Percentiles rank a stretch among this genome's conserved stretches.
phyloP scores from a whole-genome alignment of 2,113 vertebrate species.

The Noturus placidus region DNA sequence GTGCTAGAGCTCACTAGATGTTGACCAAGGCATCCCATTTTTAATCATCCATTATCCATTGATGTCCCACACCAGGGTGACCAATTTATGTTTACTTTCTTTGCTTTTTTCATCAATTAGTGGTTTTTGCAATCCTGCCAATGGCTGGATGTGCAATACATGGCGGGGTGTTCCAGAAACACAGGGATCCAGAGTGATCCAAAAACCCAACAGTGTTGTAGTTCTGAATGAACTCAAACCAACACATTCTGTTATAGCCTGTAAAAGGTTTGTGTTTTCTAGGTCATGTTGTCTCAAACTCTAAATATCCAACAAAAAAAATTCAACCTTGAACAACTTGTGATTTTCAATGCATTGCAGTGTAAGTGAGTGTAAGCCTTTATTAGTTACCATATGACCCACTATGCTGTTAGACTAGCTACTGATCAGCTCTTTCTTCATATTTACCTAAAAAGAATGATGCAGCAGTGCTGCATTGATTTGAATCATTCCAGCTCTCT shows the following conservation, averaged over 20 bases:
- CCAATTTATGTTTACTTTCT: slow-evolving; percentile 51
- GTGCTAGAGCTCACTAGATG: slow-evolving; percentile 60
- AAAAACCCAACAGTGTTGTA: not conserved
- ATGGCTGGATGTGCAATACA: not conserved
- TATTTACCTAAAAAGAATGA: not conserved
- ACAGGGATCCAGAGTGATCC: not conserved
- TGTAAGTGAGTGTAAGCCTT: not conserved
- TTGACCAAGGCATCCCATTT: slow-evolving; percentile 55
- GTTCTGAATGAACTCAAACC: not conserved
- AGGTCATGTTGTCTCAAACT: not conserved
- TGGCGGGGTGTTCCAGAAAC: not conserved
- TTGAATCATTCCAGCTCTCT: not conserved
- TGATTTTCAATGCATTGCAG: not conserved
- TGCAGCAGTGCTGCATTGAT: not conserved
- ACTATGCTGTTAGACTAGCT: not conserved
- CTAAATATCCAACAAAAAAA: not conserved
- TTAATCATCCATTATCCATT: slow-evolving; percentile 69
- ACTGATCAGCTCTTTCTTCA: not conserved
- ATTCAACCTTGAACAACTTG: not conserved
- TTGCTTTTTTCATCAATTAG: not conserved
- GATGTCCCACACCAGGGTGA: slow-evolving; percentile 61
- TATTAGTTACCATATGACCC: not conserved
- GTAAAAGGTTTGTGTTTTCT: not conserved
- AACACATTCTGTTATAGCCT: not conserved
- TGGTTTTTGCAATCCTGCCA: not conserved